Conservation (phyloP, 2,888 invertebrate genomes). For the Argyresthia goedartella region DNA sequence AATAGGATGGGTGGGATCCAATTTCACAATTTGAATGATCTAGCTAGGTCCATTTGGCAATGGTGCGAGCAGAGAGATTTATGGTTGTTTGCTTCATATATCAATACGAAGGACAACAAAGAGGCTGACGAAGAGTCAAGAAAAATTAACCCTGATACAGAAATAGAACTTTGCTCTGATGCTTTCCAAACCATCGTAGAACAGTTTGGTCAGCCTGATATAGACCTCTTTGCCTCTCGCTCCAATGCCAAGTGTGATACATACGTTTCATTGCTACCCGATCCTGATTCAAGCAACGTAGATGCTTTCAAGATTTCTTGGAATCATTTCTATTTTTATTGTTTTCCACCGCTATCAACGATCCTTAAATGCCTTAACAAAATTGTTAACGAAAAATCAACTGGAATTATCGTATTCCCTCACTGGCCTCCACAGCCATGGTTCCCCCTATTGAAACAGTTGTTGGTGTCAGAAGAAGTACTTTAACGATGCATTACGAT, state of each 20-base stretch:
- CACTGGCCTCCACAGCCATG: conserved; percentile 9
- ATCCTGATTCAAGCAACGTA: conserved; percentile 2
- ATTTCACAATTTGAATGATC: conserved; percentile 7
- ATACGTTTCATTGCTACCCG: too few relatives aligned
- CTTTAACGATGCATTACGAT: neutral
- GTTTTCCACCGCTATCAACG: conserved; percentile 9
- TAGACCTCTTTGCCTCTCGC: conserved; percentile 6
- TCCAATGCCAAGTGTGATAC: conserved; percentile 7
- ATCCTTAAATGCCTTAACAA: conserved; percentile 8
- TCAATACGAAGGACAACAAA: neutral
- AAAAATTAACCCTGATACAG: conserved; percentile 8
- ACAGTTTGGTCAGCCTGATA: conserved; percentile 2
- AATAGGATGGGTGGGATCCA: too few relatives aligned
- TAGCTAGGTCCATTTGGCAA: conserved; percentile 10
- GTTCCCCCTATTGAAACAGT: neutral
- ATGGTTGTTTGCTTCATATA: neutral
- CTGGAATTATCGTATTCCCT: conserved; percentile 8
- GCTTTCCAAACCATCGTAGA: conserved; percentile 1
- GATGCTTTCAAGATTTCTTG: conserved; percentile 10
- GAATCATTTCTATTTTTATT: conserved; percentile 6
- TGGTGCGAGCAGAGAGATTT: conserved; percentile 12
- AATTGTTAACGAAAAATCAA: too few relatives aligned
- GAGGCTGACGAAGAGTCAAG: conserved; percentile 13
- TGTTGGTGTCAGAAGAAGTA: neutral
- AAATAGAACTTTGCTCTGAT: conserved; percentile 6